Conservation (phyloP, 2,797 vertebrate species). For the Poecile montanus region DNA sequence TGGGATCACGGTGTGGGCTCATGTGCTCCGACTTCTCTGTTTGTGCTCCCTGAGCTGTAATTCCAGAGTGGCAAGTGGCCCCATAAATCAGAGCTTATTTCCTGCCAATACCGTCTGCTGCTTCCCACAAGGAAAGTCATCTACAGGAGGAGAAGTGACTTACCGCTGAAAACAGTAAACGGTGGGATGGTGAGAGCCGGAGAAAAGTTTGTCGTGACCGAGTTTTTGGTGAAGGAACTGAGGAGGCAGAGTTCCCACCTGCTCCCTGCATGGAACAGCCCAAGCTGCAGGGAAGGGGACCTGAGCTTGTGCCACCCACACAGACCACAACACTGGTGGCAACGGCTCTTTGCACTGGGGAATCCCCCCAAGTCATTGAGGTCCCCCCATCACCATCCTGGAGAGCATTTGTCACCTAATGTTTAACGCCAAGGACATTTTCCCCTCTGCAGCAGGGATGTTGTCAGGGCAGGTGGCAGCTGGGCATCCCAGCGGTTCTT, state of each 20-base stretch:
- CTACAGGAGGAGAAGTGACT: constrained; percentile 38
- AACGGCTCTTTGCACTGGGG: background rate
- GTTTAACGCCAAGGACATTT: background rate
- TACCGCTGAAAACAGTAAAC: background rate
- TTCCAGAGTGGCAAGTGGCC: background rate
- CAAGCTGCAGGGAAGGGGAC: background rate
- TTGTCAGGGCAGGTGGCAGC: background rate
- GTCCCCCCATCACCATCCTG: accelerated
- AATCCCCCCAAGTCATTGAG: background rate
- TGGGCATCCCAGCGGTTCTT: accelerated
- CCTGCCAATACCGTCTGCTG: background rate
- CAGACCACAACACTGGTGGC: background rate
- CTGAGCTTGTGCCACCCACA: background rate
- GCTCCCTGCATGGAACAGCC: background rate
- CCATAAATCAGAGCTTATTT: constrained; percentile 37
- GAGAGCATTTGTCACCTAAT: background rate
- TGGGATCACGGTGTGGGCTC: background rate
- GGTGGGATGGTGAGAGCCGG: background rate
- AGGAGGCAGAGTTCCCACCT: background rate
- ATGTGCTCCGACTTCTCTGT: background rate
- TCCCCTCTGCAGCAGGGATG: background rate
- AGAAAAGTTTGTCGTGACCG: background rate
- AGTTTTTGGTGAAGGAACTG: background rate
- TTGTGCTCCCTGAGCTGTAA: background rate
- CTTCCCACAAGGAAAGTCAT: constrained; percentile 29